Evolutionary conservation across 1,140 invertebrate species (phyloP), one percentile per base, ranked within the genome.

Genomic region (Eufriesea mexicana): DNA sequence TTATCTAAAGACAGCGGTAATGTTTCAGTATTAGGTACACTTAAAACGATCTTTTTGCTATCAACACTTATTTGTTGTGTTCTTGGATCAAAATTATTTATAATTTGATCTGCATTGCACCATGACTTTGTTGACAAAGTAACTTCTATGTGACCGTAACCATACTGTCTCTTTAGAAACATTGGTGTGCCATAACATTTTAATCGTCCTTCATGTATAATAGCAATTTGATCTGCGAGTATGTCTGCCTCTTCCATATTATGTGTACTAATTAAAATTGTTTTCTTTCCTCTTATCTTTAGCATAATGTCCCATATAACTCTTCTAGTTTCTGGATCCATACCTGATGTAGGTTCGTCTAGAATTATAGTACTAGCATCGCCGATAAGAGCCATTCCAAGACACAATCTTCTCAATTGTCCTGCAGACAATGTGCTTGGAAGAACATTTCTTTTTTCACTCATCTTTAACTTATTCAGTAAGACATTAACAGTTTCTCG

Each of bases 161-260:
- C 98, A 90, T 98, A 97, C 86, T 96, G 96, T 85, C 97, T 97
- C 92, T 99, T 99, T 62, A 99, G 94, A 89, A 97, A 98, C 87
- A 98, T 96, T 35, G 98, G 96, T 0, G 97, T 97, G 49, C 98
- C 98, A 93, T 96, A 96, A 90, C 98, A 98, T 89, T 96, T 96
- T 2, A 99, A 92, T 77, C 95, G 94, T 4, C 98, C 98, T 68
- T 96, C 95, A 67, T 98, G 96, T 95, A 99, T 97, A 74, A 99
- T 99, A 7, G 98, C 98, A 84, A 99, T 98, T 84, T 98, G 95
- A 93, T 99, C 98, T 2, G 98, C 98, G 0, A 99, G 95, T 28
- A 97, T 95, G 94, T 99, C 99, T 14, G 99, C 99, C 95, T 99
- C 99, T 94, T 99, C 99, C 98, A 99, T 99, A 93, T 98, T 99